Percentiles rank a stretch among this genome's conserved stretches.
These are phyloP conservation scores for Hyperopisus bebe DNA, from an alignment of 2,113 vertebrate species.

Conservation along the genomic window DNA sequence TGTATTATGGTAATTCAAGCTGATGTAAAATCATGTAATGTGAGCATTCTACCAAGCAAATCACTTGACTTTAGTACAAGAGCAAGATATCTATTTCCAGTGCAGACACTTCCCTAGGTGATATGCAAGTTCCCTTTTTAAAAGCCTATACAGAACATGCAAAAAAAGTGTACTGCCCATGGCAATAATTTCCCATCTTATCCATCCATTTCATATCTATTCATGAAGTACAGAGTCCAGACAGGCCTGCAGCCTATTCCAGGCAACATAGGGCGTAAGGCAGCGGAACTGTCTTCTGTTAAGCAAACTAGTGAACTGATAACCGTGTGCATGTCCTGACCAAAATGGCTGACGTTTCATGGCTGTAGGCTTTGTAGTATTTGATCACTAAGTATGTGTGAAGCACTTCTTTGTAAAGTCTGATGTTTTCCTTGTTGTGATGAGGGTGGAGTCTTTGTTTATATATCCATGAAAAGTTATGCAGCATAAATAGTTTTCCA, in stretches of 20 bases:
- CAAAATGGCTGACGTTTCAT: not conserved
- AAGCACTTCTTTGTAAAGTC: not conserved
- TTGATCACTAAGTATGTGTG: not conserved
- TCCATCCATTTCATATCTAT: not conserved
- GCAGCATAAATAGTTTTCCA: not conserved
- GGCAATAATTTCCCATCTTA: not conserved
- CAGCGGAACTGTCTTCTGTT: not conserved
- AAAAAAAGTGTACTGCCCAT: not conserved
- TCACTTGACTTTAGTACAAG: not conserved
- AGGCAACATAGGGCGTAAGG: not conserved
- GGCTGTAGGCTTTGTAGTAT: not conserved
- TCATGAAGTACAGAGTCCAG: not conserved
- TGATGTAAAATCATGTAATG: not conserved
- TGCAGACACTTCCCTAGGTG: not conserved
- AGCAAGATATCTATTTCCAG: not conserved
- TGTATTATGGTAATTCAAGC: not conserved
- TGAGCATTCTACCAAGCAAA: not conserved
- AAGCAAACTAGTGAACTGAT: not conserved
- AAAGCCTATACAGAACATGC: not conserved
- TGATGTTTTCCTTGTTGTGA: not conserved
- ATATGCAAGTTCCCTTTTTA: slow-evolving; percentile 2
- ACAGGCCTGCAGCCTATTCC: not conserved
- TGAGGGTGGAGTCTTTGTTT: not conserved
- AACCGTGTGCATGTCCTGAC: not conserved
- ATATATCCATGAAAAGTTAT: not conserved